Conservation (phyloP, 2,888 invertebrate genomes). For the Tachina lurida region DNA sequence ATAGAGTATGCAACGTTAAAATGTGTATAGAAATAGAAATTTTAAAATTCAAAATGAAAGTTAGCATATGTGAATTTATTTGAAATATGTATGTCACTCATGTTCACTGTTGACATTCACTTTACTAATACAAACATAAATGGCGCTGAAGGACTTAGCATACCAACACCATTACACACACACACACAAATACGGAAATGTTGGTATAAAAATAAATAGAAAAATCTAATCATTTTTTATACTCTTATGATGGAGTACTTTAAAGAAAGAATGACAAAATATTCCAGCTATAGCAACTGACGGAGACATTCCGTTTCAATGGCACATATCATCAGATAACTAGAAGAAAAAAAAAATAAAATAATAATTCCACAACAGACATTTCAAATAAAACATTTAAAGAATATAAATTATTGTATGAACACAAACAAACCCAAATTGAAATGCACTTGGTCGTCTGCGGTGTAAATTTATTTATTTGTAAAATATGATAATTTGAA, state of each 20-base stretch:
- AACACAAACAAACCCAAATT: slow-evolving; percentile 45
- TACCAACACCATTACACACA: not conserved
- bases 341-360: not conserved
- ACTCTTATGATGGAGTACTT: not conserved
- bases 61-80: slow-evolving; percentile 47
- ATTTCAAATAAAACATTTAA: slow-evolving; percentile 34
- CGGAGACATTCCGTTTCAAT: slow-evolving; percentile 48
- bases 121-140: slow-evolving; percentile 21
- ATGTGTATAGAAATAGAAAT: slow-evolving; percentile 13
- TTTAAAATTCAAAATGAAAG: slow-evolving; percentile 33
- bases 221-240: slow-evolving; percentile 4
- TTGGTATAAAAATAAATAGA: slow-evolving; percentile 11
- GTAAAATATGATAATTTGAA: slow-evolving; percentile 35
- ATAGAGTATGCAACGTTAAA: not conserved
- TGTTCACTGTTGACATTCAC: slow-evolving; percentile 49
- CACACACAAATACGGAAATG: not conserved
- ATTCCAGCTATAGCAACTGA: slow-evolving; percentile 26
- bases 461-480: slow-evolving; percentile 15
- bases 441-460: slow-evolving; percentile 15
- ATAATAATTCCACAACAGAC: slow-evolving; percentile 16
- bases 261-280: slow-evolving; percentile 21
- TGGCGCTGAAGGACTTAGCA: slow-evolving; percentile 14
- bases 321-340: slow-evolving; percentile 4
- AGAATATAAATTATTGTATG: slow-evolving; percentile 31
- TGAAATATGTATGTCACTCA: slow-evolving; percentile 46